These are phyloP conservation scores for Pseudomugil tenellus DNA, from an alignment of 2,797 vertebrate genomes.

Conservation along the genomic window DNA sequence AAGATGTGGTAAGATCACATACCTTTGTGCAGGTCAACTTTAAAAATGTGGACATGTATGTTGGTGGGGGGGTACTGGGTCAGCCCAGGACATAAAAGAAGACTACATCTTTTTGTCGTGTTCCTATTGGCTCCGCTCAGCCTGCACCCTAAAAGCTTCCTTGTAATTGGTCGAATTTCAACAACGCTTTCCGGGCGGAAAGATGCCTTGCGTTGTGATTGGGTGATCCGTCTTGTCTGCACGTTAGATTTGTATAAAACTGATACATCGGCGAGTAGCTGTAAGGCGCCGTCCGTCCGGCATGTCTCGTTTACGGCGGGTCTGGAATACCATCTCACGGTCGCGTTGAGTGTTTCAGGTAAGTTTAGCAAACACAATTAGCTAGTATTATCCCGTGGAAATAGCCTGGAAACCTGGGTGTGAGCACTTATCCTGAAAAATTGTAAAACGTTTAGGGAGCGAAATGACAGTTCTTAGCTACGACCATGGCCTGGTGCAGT, in stretches of 20 bases:
- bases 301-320: conserved; percentile 66
- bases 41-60: no score
- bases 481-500: conserved; percentile 63
- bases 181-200: conserved; percentile 33
- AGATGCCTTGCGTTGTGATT: conserved; percentile 50
- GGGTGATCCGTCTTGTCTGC: conserved; percentile 41
- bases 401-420: rapidly evolving
- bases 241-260: conserved; percentile 50
- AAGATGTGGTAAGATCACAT: no score
- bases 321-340: background rate
- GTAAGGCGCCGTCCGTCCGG: conserved; percentile 70
- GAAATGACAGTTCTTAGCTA: conserved; percentile 65
- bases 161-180: conserved; percentile 56
- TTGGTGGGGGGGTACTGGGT: conserved; percentile 18
- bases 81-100: conserved; percentile 48
- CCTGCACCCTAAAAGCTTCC: rapidly evolving
- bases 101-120: background rate
- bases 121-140: conserved; percentile 55
- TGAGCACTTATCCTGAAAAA: background rate
- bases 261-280: conserved; percentile 27
- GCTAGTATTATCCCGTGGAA: rapidly evolving
- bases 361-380: conserved; percentile 10
- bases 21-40: no score
- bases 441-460: background rate
- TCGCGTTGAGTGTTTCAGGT: conserved; percentile 40